Percentiles rank a stretch among this genome's conserved stretches.
Evolutionary conservation across 1,140 invertebrate genomes (phyloP).

Genomic region (Zaprionus vittiger): DNA sequence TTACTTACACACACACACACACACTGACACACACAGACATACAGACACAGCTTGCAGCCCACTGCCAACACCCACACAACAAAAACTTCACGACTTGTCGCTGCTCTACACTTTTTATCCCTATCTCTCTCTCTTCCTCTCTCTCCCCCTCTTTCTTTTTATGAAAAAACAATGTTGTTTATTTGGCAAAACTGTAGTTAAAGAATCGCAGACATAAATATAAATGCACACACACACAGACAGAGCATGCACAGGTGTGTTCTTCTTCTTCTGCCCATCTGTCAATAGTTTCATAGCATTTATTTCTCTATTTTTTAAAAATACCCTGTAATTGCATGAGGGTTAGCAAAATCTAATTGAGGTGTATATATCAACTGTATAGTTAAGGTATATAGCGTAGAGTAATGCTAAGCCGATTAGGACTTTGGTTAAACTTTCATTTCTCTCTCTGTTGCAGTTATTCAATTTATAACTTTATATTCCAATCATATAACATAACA

Average conservation of each 20-base stretch:
- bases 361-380: background rate
- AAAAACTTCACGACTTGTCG: conserved; percentile 9
- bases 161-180: conserved; percentile 21
- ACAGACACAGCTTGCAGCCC: background rate
- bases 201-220: conserved; percentile 27
- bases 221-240: conserved; percentile 27
- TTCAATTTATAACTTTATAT: no score
- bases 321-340: background rate
- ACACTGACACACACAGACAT: background rate
- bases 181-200: conserved; percentile 28
- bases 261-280: conserved; percentile 19
- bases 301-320: background rate
- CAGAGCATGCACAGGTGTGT: conserved; percentile 10
- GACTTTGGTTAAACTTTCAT: no score
- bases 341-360: background rate
- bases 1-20: background rate
- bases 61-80: conserved; percentile 22
- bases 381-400: no score
- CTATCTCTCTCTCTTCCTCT: no score
- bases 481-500: no score
- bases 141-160: background rate
- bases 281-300: conserved; percentile 35
- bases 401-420: no score
- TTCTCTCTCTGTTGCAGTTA: no score
- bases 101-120: background rate